Base-by-base conservation (phyloP, 2,113 vertebrate species). In the Ursus arctos region DNA sequence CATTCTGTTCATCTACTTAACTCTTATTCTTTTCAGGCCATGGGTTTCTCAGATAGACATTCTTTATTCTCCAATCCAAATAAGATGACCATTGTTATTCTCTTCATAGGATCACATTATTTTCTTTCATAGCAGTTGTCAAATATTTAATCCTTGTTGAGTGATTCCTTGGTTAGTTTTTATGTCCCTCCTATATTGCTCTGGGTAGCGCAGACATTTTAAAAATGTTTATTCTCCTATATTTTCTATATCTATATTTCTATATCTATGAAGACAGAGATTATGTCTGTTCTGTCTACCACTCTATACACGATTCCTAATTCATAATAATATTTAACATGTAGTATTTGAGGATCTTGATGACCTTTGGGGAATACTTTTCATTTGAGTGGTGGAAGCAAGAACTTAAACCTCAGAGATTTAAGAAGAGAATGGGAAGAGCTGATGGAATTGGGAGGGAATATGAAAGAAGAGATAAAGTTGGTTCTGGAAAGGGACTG, bases 131-230 rank as follows among this genome's bases (percentile, higher is more conserved):
- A 55, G 21, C 4, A 65, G 4, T 59, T 67, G 19, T 83, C 26
- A 95, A 88, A 79, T 51, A 83, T 95, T 88, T 81, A 47, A 81
- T 77, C 69, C 15, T 71, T 76, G 40, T 92, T 89, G 2, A 63
- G 10, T 79, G n/a, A 95, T 79, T 84, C 22, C 82, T 89, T 69
- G 14, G 77, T 69, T 69, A 77, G 6, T 63, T 72, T 67, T 9
- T 61, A 55, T 71, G 8, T 79, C 0, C 28, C 2, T 80, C 2
- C 7, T 61, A 43, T 43, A 43, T 43, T 43, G 43, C 43, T 43
- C 43, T 43, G 43, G 43, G 43, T 43, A 43, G 43, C 43, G 3
- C 43, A 43, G 43, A 43, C 43, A 43, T 43, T 43, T 43, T 43
- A 43, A 43, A 4, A 43, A 43, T 43, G 43, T 43, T 43, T 43